Conservation (phyloP, 1,140 invertebrate genomes). For the Drosophila truncata region DNA sequence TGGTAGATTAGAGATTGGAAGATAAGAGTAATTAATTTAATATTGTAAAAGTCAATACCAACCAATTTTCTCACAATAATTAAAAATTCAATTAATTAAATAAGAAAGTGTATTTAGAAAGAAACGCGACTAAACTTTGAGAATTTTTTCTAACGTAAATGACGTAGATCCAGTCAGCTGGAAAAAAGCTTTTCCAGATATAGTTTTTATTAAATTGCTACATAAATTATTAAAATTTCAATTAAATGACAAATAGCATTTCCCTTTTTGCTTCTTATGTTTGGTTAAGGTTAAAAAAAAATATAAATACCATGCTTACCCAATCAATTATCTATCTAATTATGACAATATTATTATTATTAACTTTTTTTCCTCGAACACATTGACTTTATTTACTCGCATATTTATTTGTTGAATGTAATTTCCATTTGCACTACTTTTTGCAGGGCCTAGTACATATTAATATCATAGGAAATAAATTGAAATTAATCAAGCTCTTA, state of each 20-base stretch:
- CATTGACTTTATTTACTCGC: constrained; percentile 48
- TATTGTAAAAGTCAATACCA: too few species aligned
- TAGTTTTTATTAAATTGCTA: neutral
- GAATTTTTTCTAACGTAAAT: constrained; percentile 15
- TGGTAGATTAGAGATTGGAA: too few species aligned
- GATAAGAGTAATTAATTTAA: too few species aligned
- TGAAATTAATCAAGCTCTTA: constrained; percentile 76
- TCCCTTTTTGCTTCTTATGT: constrained; percentile 8
- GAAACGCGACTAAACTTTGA: constrained; percentile 1
- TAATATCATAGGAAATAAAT: constrained; percentile 65
- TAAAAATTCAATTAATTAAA: neutral
- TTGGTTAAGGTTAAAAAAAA: constrained; percentile 10
- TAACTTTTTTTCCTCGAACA: constrained; percentile 11
- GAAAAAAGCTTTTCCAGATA: constrained; percentile 43
- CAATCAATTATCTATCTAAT: constrained; percentile 56
- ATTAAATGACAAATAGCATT: constrained; percentile 15
- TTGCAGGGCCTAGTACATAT: constrained; percentile 11
- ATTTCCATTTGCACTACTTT: constrained; percentile 28
- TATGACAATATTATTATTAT: constrained; percentile 28
- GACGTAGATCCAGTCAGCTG: constrained; percentile 32
- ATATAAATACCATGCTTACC: constrained; percentile 43
- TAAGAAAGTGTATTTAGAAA: constrained; percentile 12
- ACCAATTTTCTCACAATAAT: neutral
- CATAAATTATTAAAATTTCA: constrained; percentile 30
- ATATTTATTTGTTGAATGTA: constrained; percentile 48